Percentiles rank a stretch among this genome's conserved stretches.
These are phyloP conservation scores for Henicopernis longicauda DNA, from an alignment of 2,113 vertebrate genomes.

Conservation along the genomic window DNA sequence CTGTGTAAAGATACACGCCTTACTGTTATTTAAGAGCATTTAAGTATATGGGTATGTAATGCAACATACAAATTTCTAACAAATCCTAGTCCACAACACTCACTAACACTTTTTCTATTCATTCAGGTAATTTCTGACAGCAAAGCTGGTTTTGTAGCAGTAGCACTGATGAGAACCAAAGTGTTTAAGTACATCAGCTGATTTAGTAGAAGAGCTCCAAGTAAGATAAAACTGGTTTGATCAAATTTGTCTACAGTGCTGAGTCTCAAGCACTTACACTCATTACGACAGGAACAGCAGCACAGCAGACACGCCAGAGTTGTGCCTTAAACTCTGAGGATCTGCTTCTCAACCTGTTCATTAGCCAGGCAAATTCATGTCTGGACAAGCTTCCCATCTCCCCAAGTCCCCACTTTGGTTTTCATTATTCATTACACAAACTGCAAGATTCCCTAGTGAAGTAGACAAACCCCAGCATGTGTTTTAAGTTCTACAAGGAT, in stretches of 20 bases:
- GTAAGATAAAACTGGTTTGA: neutral
- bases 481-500: neutral
- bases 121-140: neutral
- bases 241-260: neutral
- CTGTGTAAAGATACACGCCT: neutral
- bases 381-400: neutral
- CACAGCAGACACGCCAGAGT: neutral
- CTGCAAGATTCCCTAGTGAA: neutral
- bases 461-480: neutral
- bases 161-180: neutral
- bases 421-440: neutral
- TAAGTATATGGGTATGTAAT: neutral
- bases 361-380: neutral
- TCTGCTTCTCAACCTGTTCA: neutral
- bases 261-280: neutral
- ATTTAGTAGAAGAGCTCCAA: neutral
- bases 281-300: neutral
- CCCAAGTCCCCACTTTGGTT: fast-evolving
- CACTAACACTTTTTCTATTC: neutral
- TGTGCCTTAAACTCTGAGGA: neutral
- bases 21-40: neutral
- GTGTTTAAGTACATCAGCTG: neutral
- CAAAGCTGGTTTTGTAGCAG: neutral
- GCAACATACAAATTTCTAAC: neutral
- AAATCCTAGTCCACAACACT: neutral